Base-by-base conservation (phyloP, 1,140 invertebrate species). In the Mya arenaria region DNA sequence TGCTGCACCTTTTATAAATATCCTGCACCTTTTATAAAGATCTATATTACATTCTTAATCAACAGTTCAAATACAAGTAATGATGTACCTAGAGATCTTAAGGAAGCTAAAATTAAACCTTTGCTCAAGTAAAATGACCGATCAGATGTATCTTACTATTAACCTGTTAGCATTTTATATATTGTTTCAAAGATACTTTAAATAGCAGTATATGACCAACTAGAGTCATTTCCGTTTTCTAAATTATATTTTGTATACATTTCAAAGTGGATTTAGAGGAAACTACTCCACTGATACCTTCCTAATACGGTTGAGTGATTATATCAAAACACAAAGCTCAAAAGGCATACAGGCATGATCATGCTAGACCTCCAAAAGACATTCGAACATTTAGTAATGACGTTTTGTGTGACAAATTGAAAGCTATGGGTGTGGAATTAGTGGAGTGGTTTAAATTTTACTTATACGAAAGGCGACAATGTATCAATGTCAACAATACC, bases 81-180 rank as follows among this genome's bases (percentile, higher is more conserved):
- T n/a, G 4, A 25, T 60, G 62, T 65, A 36, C 62, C 62, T 34
- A 37, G 19, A 17, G 8, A 62, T 4, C 17, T 30, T 15, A 62
- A 62, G 28, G 36, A 15, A 23, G 58, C 58, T 30, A 23, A 30
- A 15, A 32, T 62, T 28, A 30, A 5, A n/a, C n/a, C n/a, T 19
- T 19, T 65, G 34, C 39, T 65, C 32, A 65, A 65, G 62, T 37
- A 65, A 65, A 65, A 65, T 36, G 8, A 5, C 5, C n/a, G 34
- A 34, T 34, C 58, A 5, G 32, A 65, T 36, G 28, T 65, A 8
- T 32, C 30, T 5, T 37, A 65, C 19, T 36, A 65, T 37, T 3
- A 19, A 32, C n/a, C n/a, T n/a, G n/a, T n/a, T n/a, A n/a, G n/a
- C n/a, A n/a, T n/a, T n/a, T n/a, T n/a, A 32, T 37, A 5, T 15